Percentiles rank a stretch among this genome's conserved stretches.
Evolutionary conservation across 2,797 vertebrate genomes (phyloP).

Genomic region (Macrochelys suwanniensis): DNA sequence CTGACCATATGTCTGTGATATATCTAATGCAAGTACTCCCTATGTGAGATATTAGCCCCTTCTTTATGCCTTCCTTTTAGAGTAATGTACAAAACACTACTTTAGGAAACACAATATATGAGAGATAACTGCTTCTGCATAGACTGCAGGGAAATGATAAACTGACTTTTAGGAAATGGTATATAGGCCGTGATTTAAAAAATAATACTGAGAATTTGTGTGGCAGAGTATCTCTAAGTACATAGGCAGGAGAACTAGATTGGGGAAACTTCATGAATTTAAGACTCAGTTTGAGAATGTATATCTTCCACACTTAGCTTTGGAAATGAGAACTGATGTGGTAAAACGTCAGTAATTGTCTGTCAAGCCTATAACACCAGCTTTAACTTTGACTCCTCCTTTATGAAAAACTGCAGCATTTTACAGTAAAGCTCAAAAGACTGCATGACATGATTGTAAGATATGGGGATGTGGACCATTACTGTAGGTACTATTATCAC

Average conservation of each 20-base stretch:
- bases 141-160: background rate
- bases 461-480: background rate
- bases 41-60: background rate
- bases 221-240: background rate
- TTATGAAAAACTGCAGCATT: background rate
- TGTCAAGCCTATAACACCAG: background rate
- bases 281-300: background rate
- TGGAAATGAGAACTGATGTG: background rate
- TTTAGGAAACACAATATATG: background rate
- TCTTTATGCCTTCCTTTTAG: background rate
- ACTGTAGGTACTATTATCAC: background rate
- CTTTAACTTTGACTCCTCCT: background rate
- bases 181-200: background rate
- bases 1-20: background rate
- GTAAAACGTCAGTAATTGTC: background rate
- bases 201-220: background rate
- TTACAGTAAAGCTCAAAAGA: background rate
- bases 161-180: background rate
- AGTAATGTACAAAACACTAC: background rate
- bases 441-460: background rate
- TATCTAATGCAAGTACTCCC: background rate
- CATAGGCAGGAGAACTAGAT: background rate
- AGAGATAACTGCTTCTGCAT: background rate
- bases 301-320: background rate
- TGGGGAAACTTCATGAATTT: background rate